Evolutionary conservation across 2,113 vertebrate genomes (phyloP), one percentile per base, ranked within the genome.

Genomic region (Carassius gibelio): DNA sequence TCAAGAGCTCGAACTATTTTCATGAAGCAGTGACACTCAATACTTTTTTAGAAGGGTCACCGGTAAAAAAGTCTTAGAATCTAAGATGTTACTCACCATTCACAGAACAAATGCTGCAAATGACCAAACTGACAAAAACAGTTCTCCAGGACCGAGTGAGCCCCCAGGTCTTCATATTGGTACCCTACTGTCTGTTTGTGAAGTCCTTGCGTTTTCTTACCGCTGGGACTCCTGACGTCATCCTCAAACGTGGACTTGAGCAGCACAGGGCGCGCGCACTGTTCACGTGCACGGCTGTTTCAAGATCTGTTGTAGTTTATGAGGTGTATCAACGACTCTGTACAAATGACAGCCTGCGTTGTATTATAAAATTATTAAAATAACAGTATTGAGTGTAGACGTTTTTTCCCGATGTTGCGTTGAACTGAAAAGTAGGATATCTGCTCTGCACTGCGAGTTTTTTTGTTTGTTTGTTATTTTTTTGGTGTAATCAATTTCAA

Each of bases 11-110:
- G 5, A 38, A 38, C 36, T 42, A 11, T 38, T 38, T 68, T 71
- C 1, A 21, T 72, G 36, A 72, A 42, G 34, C 36, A 72, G 36
- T 42, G 69, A n/a, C 69, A 10, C 9, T 9, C 36, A 36, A 19
- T 42, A 9, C 17, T 42, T 72, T 42, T 38, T 38, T 5, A 38
- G 36, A 38, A 38, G 5, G 36, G 4, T 3, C 36, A 36, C 4
- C 4, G 4, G 36, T 4, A 38, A 4, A 4, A 4, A 38, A 5
- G 0, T 5, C 5, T 38, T 4, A 38, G 36, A 38, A 38, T 38
- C 5, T 38, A 38, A 38, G 36, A 38, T 38, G 36, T 38, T 57
- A 89, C 90, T 91, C 84, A 91, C 90, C 90, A 78, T 74, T 81
- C 3, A 91, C 90, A 14, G 55, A 45, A 50, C 71, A 87, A 84